Conservation (phyloP, 1,140 invertebrate genomes). For the Theocolax elegans region DNA sequence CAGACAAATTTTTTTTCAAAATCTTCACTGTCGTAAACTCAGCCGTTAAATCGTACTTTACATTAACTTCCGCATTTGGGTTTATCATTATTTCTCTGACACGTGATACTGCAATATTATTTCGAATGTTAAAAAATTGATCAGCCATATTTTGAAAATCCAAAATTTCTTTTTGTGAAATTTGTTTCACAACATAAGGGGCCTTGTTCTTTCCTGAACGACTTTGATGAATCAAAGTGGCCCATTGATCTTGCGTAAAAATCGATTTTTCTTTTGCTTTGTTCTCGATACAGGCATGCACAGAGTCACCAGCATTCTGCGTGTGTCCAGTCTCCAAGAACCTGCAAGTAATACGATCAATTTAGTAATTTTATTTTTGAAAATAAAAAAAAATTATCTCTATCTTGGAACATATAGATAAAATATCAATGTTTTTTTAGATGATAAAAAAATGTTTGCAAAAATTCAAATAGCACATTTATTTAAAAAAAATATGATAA, state of each 20-base stretch:
- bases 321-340: conserved; percentile 52
- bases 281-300: conserved; percentile 50
- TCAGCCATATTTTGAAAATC: not conserved
- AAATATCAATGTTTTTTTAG: not conserved
- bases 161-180: not conserved
- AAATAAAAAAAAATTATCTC: not conserved
- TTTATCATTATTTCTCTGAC: too few relatives aligned
- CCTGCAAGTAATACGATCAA: conserved; percentile 5
- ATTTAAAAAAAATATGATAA: too few relatives aligned
- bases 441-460: not conserved
- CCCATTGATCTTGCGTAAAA: conserved; percentile 27
- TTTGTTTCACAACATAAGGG: too few relatives aligned
- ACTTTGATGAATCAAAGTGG: not conserved
- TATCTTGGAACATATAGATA: not conserved
- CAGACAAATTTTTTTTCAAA: too few relatives aligned
- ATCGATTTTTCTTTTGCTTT: not conserved
- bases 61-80: too few relatives aligned
- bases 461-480: too few relatives aligned
- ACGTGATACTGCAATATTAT: too few relatives aligned
- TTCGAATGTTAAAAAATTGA: not conserved
- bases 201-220: not conserved
- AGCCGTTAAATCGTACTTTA: too few relatives aligned
- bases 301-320: conserved; percentile 48
- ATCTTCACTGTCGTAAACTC: too few relatives aligned
- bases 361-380: too few relatives aligned